Evolutionary conservation across 2,113 vertebrate species (phyloP).

Genomic region (Hirundichthys speculiger): DNA sequence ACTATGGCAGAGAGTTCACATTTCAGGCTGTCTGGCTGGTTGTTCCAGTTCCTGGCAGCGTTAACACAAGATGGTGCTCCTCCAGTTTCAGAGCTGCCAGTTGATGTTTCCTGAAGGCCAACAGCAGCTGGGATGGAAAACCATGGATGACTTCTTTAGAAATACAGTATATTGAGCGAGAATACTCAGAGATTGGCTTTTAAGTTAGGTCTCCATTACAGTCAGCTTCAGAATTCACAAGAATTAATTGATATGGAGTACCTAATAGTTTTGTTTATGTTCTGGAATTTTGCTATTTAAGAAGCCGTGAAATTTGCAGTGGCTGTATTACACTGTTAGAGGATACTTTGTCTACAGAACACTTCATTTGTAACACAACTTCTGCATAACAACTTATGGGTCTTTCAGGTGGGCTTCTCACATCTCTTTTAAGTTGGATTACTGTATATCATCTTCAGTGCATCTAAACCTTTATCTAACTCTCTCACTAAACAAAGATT

Average conservation of each 20-base stretch:
- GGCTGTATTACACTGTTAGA: not conserved
- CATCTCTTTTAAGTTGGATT: not conserved
- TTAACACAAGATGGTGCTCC: not conserved
- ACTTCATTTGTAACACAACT: too few species aligned
- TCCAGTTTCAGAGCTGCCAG: not conserved
- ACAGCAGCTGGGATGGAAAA: conserved; percentile 3
- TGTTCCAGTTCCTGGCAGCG: not conserved
- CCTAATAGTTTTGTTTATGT: too few species aligned
- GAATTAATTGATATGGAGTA: not conserved
- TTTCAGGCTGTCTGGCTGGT: not conserved
- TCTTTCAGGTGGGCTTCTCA: not conserved
- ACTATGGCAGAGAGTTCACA: not conserved
- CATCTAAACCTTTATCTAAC: not conserved
- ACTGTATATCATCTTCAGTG: not conserved
- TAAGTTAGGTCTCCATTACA: not conserved
- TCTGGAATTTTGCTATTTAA: too few species aligned
- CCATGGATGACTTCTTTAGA: not conserved
- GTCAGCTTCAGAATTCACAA: not conserved
- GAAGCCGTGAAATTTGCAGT: too few species aligned
- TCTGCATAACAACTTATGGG: too few species aligned
- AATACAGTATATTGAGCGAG: not conserved
- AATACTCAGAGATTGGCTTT: not conserved
- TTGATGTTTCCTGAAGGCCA: conserved; percentile 36
- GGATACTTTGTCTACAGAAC: too few species aligned
- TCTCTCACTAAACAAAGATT: not conserved